Conservation (phyloP, 2,888 invertebrate species). For the Ctena decussata region DNA sequence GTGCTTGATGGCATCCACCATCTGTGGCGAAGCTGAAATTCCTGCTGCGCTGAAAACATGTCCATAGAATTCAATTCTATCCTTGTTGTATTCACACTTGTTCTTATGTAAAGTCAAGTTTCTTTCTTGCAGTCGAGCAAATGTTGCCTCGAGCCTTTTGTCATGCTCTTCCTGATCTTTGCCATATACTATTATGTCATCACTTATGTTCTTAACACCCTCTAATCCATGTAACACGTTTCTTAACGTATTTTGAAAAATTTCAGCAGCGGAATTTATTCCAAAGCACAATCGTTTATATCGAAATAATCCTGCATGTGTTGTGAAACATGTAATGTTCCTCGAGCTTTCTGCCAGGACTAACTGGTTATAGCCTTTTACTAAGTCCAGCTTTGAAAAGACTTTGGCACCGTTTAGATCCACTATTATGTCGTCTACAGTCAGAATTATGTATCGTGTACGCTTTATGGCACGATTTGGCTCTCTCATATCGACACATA, state of each 20-base stretch:
- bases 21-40: slow-evolving; percentile 25
- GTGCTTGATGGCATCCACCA: slow-evolving; percentile 12
- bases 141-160: slow-evolving; percentile 69
- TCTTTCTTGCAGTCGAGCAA: slow-evolving; percentile 44
- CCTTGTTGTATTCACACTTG: slow-evolving; percentile 77
- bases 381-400: slow-evolving; percentile 69
- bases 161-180: slow-evolving; percentile 78
- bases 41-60: slow-evolving; percentile 38
- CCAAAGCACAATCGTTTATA: slow-evolving; percentile 72
- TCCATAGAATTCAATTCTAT: slow-evolving; percentile 58
- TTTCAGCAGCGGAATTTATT: slow-evolving; percentile 85
- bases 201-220: slow-evolving; percentile 83
- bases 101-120: slow-evolving; percentile 68
- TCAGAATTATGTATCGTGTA: slow-evolving; percentile 63
- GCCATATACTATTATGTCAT: slow-evolving; percentile 85
- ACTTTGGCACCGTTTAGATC: slow-evolving; percentile 66
- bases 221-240: slow-evolving; percentile 81
- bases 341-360: slow-evolving; percentile 70
- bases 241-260: slow-evolving; percentile 86
- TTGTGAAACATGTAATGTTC: slow-evolving; percentile 66
- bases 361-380: slow-evolving; percentile 70
- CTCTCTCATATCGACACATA: slow-evolving; percentile 73
- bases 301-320: slow-evolving; percentile 66
- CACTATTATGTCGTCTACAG: slow-evolving; percentile 64
- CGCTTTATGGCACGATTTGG: slow-evolving; percentile 67